Evolutionary conservation across 2,113 vertebrate species (phyloP).

Genomic region (Mirounga angustirostris): DNA sequence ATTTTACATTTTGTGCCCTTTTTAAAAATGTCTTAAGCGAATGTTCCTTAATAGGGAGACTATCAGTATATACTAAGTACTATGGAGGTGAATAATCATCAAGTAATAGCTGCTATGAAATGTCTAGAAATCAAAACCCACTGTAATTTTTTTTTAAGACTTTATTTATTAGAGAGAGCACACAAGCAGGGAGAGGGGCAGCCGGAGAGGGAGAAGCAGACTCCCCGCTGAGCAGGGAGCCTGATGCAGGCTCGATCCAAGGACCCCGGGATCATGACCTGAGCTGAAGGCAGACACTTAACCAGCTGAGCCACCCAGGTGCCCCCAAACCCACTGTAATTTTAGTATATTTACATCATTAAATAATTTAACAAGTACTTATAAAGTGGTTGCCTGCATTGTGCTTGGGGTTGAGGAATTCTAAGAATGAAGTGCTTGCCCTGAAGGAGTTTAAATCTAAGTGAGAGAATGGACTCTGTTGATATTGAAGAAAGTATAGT

Average conservation of each 20-base stretch:
- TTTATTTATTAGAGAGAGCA: not conserved
- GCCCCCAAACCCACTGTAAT: not conserved
- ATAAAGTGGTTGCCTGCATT: not conserved
- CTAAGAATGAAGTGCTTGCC: not conserved
- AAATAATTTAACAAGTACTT: constrained; percentile 44
- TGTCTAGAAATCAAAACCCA: constrained; percentile 13
- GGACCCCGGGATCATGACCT: not conserved
- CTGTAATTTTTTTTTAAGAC: not conserved
- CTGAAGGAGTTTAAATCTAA: constrained; percentile 11
- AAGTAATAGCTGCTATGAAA: not conserved
- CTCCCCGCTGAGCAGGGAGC: not conserved
- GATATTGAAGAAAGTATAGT: not conserved
- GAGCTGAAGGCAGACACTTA: not conserved
- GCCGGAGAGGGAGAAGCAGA: not conserved
- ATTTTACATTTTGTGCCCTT: not conserved
- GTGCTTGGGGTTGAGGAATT: constrained; percentile 21
- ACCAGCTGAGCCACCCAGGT: not conserved
- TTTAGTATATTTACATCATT: constrained; percentile 38
- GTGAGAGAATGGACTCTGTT: not conserved
- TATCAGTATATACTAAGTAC: not conserved
- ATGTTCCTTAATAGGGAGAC: not conserved
- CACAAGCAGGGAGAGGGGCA: too few species aligned
- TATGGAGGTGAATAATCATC: constrained; percentile 24
- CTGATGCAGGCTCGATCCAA: not conserved
- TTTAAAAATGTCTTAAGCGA: not conserved